phyloP scores from a whole-genome alignment of 2,113 vertebrate species.

The Hipposideros armiger region DNA sequence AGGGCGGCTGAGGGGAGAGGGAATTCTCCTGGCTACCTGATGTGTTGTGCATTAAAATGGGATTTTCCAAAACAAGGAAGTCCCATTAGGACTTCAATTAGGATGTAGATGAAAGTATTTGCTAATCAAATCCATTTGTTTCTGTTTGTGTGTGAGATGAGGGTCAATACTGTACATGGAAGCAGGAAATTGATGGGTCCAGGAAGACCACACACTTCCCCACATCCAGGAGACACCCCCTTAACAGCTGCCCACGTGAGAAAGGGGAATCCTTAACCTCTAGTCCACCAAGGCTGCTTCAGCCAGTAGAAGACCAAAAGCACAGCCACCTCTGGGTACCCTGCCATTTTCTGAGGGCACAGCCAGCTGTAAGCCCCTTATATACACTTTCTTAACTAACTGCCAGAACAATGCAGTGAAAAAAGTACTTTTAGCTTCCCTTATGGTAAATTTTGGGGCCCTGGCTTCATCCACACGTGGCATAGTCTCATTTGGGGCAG shows the following conservation, averaged over 20 bases:
- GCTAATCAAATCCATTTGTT: constrained; percentile 82
- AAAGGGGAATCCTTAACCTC: not conserved
- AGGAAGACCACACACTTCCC: constrained; percentile 61
- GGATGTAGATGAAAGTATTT: constrained; percentile 78
- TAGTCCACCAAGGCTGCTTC: not conserved
- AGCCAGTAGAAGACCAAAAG: not conserved
- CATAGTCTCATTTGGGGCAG: not conserved
- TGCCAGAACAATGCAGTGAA: not conserved
- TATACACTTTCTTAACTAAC: not conserved
- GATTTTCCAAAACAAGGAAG: constrained; percentile 81
- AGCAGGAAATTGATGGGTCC: constrained; percentile 64
- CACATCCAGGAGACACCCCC: constrained; percentile 33
- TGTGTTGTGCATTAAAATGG: constrained; percentile 70
- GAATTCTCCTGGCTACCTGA: constrained; percentile 71
- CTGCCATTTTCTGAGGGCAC: not conserved
- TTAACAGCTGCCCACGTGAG: not conserved
- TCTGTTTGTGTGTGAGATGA: constrained; percentile 54
- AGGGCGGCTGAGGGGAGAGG: not conserved
- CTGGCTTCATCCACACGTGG: not conserved
- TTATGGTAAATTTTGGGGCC: not conserved
- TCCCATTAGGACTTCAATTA: constrained; percentile 79
- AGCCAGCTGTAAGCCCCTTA: not conserved
- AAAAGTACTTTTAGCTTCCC: not conserved
- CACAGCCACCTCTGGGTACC: rapidly evolving
- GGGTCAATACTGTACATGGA: constrained; percentile 61